Conservation (phyloP, 2,113 vertebrate species). For the Platysternon megacephalum region DNA sequence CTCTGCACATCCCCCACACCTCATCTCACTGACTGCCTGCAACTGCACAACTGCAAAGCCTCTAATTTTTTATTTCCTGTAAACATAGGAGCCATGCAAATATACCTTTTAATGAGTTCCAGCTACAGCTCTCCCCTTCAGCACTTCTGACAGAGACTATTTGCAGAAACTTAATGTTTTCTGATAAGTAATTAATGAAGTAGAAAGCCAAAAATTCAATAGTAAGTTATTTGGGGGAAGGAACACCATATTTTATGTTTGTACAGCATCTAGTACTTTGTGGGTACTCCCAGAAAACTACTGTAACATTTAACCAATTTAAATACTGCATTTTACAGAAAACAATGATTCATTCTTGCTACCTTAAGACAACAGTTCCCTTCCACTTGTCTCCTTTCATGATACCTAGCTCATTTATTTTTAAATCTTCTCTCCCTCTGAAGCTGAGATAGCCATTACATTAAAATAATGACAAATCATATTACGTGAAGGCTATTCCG, state of each 20-base stretch:
- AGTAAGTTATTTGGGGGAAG: fast-evolving
- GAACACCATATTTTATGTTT: neutral
- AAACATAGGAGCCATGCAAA: neutral
- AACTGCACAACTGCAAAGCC: neutral
- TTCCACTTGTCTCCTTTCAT: neutral
- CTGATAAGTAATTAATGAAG: no score
- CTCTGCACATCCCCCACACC: conserved; percentile 14
- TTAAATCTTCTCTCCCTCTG: neutral
- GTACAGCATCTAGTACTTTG: neutral
- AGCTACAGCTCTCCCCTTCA: neutral
- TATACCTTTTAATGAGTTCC: neutral
- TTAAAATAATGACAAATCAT: neutral
- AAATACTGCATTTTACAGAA: neutral
- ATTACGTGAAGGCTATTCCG: neutral
- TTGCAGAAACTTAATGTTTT: neutral
- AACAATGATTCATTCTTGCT: neutral
- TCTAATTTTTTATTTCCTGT: neutral
- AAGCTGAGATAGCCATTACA: neutral
- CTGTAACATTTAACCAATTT: neutral
- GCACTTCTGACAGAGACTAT: fast-evolving
- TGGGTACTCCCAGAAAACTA: fast-evolving
- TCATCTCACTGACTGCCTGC: neutral
- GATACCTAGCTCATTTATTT: neutral
- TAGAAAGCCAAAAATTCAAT: neutral
- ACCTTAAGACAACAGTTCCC: neutral